These are phyloP conservation scores for Podiceps cristatus DNA, from an alignment of 2,113 vertebrate species.

Conservation along the genomic window DNA sequence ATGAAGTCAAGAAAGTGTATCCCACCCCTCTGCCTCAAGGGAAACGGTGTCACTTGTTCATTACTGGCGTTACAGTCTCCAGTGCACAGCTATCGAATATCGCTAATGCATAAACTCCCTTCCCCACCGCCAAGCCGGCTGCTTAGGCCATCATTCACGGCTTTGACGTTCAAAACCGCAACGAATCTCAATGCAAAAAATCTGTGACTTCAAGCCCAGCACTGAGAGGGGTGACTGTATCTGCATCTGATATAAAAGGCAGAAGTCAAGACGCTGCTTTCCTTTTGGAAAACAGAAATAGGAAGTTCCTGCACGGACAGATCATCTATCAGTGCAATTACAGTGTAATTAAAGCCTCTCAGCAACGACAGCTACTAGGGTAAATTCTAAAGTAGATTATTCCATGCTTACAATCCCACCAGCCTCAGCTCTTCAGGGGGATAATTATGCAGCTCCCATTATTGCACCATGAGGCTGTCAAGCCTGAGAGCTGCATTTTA, in stretches of 20 bases:
- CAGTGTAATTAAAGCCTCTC: constrained; percentile 58
- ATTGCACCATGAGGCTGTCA: constrained; percentile 27
- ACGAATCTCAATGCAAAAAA: neutral
- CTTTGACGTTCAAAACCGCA: neutral
- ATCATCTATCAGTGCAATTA: constrained; percentile 43
- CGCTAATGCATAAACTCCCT: neutral
- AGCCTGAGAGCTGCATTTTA: neutral
- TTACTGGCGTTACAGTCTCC: neutral
- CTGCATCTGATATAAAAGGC: neutral
- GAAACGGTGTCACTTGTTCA: neutral
- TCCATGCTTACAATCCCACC: constrained; percentile 21
- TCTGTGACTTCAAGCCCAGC: neutral
- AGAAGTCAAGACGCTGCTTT: neutral
- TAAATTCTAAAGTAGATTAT: constrained; percentile 54
- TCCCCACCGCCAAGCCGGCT: neutral
- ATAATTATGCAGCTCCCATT: constrained; percentile 61
- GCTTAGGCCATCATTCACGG: neutral
- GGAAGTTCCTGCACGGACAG: constrained; percentile 51
- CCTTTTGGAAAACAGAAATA: neutral
- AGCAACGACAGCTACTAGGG: constrained; percentile 24
- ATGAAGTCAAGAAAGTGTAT: neutral
- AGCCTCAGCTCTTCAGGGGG: constrained; percentile 46
- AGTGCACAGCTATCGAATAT: neutral
- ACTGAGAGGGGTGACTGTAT: neutral
- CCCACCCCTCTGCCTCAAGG: neutral